phyloP scores from a whole-genome alignment of 64 coral and sea anemone species.

The Trachythela sp. region DNA sequence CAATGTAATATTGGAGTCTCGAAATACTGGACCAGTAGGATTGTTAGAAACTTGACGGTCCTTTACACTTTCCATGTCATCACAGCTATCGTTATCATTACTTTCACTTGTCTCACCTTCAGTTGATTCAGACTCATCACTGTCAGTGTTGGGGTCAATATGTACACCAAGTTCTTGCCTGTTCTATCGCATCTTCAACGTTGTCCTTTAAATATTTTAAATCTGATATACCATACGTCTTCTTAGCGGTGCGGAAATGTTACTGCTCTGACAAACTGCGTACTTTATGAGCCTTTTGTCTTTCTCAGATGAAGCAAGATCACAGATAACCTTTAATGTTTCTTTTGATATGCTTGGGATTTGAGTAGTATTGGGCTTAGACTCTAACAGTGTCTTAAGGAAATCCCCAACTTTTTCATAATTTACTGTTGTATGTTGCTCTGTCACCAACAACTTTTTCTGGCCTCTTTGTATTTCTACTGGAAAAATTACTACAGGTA shows the following conservation, averaged over 20 bases:
- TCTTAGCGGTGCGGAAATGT: conserved; percentile 37
- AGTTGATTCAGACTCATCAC: conserved; percentile 50
- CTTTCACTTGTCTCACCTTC: conserved; percentile 35
- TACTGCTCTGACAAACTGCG: too few relatives aligned
- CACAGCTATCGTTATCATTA: too few relatives aligned
- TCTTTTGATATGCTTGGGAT: conserved; percentile 35
- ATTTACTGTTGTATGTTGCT: background rate
- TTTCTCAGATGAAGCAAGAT: conserved; percentile 28
- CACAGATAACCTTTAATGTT: conserved; percentile 24
- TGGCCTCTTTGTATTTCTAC: background rate
- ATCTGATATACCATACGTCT: conserved; percentile 51
- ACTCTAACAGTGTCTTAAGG: background rate
- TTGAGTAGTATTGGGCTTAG: conserved; percentile 2
- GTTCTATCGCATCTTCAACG: conserved; percentile 47
- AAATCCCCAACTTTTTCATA: background rate
- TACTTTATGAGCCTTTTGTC: conserved; percentile 40
- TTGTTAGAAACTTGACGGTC: conserved; percentile 35
- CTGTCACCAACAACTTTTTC: conserved; percentile 32
- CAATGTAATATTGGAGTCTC: conserved; percentile 29
- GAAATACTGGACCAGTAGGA: conserved; percentile 18
- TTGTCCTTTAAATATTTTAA: conserved; percentile 24
- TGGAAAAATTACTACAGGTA: conserved; percentile 33
- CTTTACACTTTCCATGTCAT: conserved; percentile 47
- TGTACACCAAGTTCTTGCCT: conserved; percentile 44
- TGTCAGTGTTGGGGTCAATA: conserved; percentile 29